Conservation (phyloP, 2,113 vertebrate genomes). For the Aythya baeri region DNA sequence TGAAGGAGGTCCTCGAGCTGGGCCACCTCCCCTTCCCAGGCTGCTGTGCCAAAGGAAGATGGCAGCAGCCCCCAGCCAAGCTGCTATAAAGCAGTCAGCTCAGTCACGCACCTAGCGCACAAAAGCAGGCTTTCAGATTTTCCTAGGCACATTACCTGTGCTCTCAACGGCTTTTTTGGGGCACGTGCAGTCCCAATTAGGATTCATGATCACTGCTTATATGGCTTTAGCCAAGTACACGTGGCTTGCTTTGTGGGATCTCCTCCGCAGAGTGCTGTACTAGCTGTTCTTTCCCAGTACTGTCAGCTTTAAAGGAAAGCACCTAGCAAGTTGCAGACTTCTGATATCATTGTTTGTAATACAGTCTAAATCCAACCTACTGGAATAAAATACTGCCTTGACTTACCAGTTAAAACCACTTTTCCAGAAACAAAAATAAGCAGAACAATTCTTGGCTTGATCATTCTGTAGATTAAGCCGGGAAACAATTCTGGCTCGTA, state of each 20-base stretch:
- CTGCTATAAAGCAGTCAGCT: not conserved
- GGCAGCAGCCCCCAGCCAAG: not conserved
- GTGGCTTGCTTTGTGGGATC: not conserved
- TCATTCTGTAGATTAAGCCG: constrained; percentile 99
- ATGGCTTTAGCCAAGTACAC: not conserved
- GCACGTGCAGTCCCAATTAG: not conserved
- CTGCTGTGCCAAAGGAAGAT: not conserved
- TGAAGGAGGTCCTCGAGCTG: not conserved
- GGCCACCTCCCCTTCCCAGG: not conserved
- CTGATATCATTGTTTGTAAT: not conserved
- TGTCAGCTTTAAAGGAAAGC: not conserved
- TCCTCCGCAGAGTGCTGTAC: not conserved
- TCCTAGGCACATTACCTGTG: not conserved
- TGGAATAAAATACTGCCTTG: not conserved
- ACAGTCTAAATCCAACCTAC: not conserved
- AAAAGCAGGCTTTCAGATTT: not conserved
- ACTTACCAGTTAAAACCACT: constrained; percentile 97
- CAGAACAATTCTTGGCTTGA: constrained; percentile 98
- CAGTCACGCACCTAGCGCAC: not conserved
- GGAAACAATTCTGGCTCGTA: constrained; percentile 98
- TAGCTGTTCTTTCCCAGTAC: not conserved
- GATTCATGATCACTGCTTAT: not conserved
- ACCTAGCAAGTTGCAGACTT: not conserved
- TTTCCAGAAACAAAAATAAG: constrained; percentile 99
- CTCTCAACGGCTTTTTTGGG: not conserved